Evolutionary conservation across 2,888 invertebrate genomes (phyloP).

Genomic region (Hyposoter dolosus): DNA sequence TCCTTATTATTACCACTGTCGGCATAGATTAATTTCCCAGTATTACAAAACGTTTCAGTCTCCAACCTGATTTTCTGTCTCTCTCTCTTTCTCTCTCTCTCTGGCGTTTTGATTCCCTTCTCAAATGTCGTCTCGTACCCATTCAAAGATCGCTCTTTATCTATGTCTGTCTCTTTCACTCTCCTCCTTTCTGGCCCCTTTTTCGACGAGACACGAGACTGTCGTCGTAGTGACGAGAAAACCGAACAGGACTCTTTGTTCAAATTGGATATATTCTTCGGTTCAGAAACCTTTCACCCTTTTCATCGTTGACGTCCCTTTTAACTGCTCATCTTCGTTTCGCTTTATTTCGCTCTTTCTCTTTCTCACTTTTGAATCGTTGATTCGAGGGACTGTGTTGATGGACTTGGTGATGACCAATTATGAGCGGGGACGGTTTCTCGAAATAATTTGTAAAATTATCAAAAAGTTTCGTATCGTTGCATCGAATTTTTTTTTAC

Average conservation of each 20-base stretch:
- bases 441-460: not conserved
- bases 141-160: slow-evolving; percentile 64
- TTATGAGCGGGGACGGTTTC: not conserved
- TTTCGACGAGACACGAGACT: slow-evolving; percentile 67
- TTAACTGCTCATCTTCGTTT: slow-evolving; percentile 8
- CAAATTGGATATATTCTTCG: slow-evolving; percentile 71
- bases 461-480: not conserved
- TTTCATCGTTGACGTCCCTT: slow-evolving; percentile 52
- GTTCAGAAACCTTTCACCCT: slow-evolving; percentile 68
- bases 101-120: slow-evolving; percentile 39
- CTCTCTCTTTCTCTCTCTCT: not conserved
- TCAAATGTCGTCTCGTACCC: slow-evolving; percentile 66
- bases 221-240: slow-evolving; percentile 65
- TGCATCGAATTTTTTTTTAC: too few relatives aligned
- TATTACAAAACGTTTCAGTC: slow-evolving; percentile 76
- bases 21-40: slow-evolving; percentile 84
- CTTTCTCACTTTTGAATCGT: slow-evolving; percentile 19
- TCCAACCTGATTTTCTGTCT: not conserved
- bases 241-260: slow-evolving; percentile 50
- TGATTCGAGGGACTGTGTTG: slow-evolving; percentile 31
- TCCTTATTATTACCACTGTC: slow-evolving; percentile 84
- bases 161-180: slow-evolving; percentile 41
- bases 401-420: slow-evolving; percentile 32
- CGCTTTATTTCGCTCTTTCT: slow-evolving; percentile 12
- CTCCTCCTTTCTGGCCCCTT: slow-evolving; percentile 58